Evolutionary conservation across 1,140 invertebrate species (phyloP).

Genomic region (Pseudomyrmex pallidus): DNA sequence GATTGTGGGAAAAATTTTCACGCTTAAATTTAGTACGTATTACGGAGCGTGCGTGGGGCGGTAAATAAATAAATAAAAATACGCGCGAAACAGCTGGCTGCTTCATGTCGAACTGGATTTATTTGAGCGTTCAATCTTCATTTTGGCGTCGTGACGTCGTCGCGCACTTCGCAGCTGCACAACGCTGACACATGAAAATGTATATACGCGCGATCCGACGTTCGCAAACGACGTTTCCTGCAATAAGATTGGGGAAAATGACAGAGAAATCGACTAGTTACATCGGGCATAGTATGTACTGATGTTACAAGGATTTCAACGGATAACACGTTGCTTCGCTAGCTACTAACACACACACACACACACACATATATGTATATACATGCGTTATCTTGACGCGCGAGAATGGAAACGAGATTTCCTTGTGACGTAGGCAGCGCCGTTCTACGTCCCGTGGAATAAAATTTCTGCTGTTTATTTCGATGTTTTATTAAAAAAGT

Average conservation of each 20-base stretch:
- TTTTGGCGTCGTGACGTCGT: slow-evolving; percentile 14
- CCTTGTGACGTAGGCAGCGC: slow-evolving; percentile 31
- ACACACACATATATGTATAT: not conserved
- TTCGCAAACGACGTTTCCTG: slow-evolving; percentile 49
- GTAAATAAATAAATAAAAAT: slow-evolving; percentile 46
- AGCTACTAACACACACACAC: slow-evolving; percentile 3
- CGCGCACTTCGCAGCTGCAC: slow-evolving; percentile 23
- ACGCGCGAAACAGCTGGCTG: slow-evolving; percentile 44
- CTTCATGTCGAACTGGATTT: slow-evolving; percentile 37
- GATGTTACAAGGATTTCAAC: slow-evolving; percentile 49
- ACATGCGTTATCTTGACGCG: slow-evolving; percentile 33
- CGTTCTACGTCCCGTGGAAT: slow-evolving; percentile 5
- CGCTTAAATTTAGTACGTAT: slow-evolving; percentile 30
- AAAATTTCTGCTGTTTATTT: slow-evolving; percentile 18
- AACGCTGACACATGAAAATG: slow-evolving; percentile 43
- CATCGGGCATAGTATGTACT: slow-evolving; percentile 16
- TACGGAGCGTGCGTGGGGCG: not conserved
- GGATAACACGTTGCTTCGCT: slow-evolving; percentile 35
- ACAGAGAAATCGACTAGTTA: slow-evolving; percentile 33
- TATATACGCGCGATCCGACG: slow-evolving; percentile 45
- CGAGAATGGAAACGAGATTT: slow-evolving; percentile 42
- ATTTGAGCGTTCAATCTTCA: slow-evolving; percentile 55
- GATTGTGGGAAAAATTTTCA: slow-evolving; percentile 46
- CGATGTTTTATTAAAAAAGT: slow-evolving; percentile 34
- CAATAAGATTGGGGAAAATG: slow-evolving; percentile 39